Evolutionary conservation across 2,888 invertebrate genomes (phyloP).

Genomic region (Mesorhabditis spiculigera): DNA sequence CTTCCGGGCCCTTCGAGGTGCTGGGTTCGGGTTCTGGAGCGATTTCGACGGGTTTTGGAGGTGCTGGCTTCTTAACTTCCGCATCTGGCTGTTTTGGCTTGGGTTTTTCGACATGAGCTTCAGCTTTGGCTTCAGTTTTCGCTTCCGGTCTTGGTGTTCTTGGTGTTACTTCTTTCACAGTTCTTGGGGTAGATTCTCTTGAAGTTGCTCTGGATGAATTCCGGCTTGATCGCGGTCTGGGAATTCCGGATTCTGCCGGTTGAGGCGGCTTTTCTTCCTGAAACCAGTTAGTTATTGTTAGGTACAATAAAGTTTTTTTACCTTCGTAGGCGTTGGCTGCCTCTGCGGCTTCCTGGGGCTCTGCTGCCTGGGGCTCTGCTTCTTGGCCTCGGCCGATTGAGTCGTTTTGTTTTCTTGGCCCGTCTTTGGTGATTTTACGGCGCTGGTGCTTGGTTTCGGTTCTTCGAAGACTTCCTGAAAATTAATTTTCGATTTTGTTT

Average conservation of each 20-base stretch:
- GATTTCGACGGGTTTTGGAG: background rate
- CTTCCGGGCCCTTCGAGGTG: background rate
- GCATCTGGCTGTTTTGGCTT: background rate
- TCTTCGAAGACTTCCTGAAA: too few species aligned
- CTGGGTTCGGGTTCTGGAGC: background rate
- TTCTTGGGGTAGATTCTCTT: background rate
- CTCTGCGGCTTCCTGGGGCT: too few species aligned
- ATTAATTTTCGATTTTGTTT: too few species aligned
- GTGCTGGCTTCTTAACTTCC: background rate
- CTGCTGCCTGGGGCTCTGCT: too few species aligned
- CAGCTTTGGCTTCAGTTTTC: background rate
- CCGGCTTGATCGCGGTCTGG: background rate
- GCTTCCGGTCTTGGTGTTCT: too few species aligned
- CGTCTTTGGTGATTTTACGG: too few species aligned
- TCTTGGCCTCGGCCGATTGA: too few species aligned
- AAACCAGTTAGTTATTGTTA: too few species aligned
- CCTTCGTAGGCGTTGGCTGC: too few species aligned
- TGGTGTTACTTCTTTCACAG: background rate
- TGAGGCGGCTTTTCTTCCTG: slow-evolving; percentile 6
- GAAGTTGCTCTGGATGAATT: background rate
- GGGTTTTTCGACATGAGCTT: background rate
- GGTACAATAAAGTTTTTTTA: too few species aligned
- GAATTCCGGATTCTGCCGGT: background rate
- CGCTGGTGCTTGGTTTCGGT: too few species aligned
- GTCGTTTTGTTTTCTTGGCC: too few species aligned